phyloP scores from a whole-genome alignment of 2,113 vertebrate genomes.

The Antechinus flavipes region DNA sequence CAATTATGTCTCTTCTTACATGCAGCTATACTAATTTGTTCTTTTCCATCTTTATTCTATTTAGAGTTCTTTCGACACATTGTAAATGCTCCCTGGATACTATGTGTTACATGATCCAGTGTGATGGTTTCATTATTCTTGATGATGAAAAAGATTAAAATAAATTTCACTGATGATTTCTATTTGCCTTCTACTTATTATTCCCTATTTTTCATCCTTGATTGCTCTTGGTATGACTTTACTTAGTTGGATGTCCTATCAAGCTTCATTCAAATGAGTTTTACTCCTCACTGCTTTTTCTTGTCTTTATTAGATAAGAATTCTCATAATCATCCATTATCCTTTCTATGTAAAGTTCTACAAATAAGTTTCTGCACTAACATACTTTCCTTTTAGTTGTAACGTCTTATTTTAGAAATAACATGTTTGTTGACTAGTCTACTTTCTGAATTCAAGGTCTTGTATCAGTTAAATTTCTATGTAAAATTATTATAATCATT shows the following conservation, averaged over 20 bases:
- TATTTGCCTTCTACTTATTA: not conserved
- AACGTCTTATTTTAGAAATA: not conserved
- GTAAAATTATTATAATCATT: not conserved
- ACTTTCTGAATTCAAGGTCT: not conserved
- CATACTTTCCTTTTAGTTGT: not conserved
- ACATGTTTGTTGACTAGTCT: not conserved
- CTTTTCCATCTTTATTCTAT: not conserved
- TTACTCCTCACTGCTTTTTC: not conserved
- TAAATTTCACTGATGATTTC: not conserved
- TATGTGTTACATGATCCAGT: not conserved
- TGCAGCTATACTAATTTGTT: not conserved
- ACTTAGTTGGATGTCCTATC: not conserved
- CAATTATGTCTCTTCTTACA: not conserved
- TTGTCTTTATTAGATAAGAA: not conserved
- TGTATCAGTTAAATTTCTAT: not conserved
- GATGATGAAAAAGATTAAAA: not conserved
- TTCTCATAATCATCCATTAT: not conserved
- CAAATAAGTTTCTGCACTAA: not conserved
- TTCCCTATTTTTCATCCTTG: not conserved
- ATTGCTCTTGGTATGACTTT: not conserved
- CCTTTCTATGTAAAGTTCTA: not conserved
- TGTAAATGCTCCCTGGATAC: not conserved
- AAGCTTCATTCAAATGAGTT: not conserved
- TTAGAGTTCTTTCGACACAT: not conserved
- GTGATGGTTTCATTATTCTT: not conserved